Base-by-base conservation (phyloP, 2,888 invertebrate genomes). In the Polylopha cassiicola region DNA sequence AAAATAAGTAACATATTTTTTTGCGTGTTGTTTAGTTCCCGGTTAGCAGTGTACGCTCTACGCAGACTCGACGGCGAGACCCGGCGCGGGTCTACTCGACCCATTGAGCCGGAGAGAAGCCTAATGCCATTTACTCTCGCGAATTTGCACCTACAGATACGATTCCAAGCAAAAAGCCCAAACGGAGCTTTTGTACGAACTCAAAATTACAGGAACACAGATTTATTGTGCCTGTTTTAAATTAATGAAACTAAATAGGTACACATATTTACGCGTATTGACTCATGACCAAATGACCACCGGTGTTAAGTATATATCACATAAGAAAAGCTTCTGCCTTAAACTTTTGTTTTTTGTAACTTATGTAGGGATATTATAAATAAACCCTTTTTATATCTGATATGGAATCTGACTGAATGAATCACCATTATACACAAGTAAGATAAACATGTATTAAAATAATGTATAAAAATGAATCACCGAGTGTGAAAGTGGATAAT, bases 81-180 rank as follows among this genome's bases (percentile, higher is more conserved):
- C 31, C 42, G 13, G 13, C 7, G 17, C 26, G 37, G 36, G 28
- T 32, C 43, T 41, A 44, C 48, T 46, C 39, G 42, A 47, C 58
- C 55, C 73, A 73, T 66, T 72, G 75, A 73, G 58, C 65, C 55
- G 69, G 43, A 55, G 58, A 55, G 58, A 50, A 62, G 59, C 60
- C 65, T 73, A 69, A 73, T 73, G 61, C 62, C 60, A 61, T 73
- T 73, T 69, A 65, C 66, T 61, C 57, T 60, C 55, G 61, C 44
- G 57, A 67, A 65, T 61, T 73, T 62, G 60, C 56, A 47, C 50
- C 51, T 45, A 60, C n/a, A n/a, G 55, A 58, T 55, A 46, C 45
- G 46, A 50, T 56, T 28, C 30, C 11, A n/a, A n/a, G 18, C 28
- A 29, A 39, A 29, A 18, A 21, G 20, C 22, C 39, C 26, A 41